Evolutionary conservation across 1,140 invertebrate genomes (phyloP), one percentile per base, ranked within the genome.

Genomic region (Macrotrachela quadricornifera): DNA sequence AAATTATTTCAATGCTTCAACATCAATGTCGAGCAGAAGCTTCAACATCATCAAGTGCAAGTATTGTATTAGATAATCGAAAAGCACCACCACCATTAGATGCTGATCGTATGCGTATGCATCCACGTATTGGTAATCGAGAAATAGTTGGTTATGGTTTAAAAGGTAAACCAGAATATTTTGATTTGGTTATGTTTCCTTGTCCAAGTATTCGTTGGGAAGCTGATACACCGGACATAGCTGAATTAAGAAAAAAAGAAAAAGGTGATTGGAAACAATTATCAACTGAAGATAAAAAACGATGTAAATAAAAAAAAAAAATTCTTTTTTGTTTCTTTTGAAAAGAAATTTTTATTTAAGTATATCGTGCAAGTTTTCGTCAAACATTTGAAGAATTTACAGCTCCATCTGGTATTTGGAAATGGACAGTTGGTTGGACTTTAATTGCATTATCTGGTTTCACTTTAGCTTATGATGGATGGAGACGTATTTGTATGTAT

Each of bases 181-280:
- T 78, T 1, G 91, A 96, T 67, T 69, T 78, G 53, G 45, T 70
- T 9, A 81, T 82, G 59, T 82, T 78, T 63, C 91, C 90, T 15
- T 73, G 83, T 67, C 88, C 91, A n/a, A 83, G 85, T 44, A 78
- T 95, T 55, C 75, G 88, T 54, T 96, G 82, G 73, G 80, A 77
- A 61, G 65, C 77, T 65, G 67, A 71, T 15, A 76, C 76, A 10
- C 65, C 76, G 6, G 78, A 79, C 50, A 61, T 71, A 40, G 57
- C 82, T 77, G 78, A 76, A 38, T 71, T 96, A 43, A 76, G 78
- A 57, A 77, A 85, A 62, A 95, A 94, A 66, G 88, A 95, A 69
- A 85, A 84, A 69, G 85, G 82, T 38, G 87, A 94, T 64, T 96
- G 91, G 91, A 82, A 80, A 57, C 82, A 82, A 58, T 66, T 96